phyloP scores from a whole-genome alignment of 2,113 vertebrate genomes.

The Python bivittatus region DNA sequence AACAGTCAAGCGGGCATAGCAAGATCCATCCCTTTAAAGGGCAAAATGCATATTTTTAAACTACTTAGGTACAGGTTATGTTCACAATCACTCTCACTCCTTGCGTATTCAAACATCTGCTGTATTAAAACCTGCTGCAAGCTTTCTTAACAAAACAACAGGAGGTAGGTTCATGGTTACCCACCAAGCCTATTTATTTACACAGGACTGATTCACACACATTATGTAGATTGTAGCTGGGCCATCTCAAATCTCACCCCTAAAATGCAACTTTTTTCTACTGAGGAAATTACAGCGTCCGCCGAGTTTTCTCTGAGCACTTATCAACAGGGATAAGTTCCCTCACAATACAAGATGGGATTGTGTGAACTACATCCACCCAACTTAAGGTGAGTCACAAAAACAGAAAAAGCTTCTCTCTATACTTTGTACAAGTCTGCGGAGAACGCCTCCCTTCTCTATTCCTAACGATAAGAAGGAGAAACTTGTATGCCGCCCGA shows the following conservation, averaged over 20 bases:
- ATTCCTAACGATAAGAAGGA: too few species aligned
- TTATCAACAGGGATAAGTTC: too few species aligned
- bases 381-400: neutral
- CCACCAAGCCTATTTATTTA: neutral
- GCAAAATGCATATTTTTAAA: neutral
- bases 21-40: neutral
- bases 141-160: neutral
- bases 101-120: neutral
- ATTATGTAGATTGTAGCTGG: neutral
- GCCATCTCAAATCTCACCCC: neutral
- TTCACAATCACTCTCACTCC: neutral
- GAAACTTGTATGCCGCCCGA: too few species aligned
- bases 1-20: neutral
- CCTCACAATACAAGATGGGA: neutral
- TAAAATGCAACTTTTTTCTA: neutral
- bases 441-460: neutral
- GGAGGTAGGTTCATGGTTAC: neutral
- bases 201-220: neutral
- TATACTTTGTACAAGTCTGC: neutral
- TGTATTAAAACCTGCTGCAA: neutral
- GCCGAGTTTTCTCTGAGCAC: neutral
- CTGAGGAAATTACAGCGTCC: neutral
- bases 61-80: neutral
- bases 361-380: neutral
- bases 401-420: neutral